phyloP scores from a whole-genome alignment of 2,113 vertebrate species.

The Xenopus laevis region DNA sequence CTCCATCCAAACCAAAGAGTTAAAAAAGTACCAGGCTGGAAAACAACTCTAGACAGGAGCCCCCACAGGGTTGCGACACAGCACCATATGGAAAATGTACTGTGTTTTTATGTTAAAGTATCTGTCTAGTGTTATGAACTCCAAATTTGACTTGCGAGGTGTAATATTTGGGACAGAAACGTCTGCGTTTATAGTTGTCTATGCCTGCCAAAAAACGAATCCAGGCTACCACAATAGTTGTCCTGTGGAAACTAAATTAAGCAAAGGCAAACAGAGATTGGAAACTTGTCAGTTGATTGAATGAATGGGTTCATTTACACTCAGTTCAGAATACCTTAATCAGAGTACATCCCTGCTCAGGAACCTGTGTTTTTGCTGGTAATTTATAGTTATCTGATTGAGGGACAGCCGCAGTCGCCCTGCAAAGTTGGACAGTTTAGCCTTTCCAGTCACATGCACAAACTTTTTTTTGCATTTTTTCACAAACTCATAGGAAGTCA shows the following conservation, averaged over 20 bases:
- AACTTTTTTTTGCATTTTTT: neutral
- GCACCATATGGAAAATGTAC: constrained; percentile 43
- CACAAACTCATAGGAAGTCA: no score
- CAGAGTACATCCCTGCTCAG: constrained; percentile 56
- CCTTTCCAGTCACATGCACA: constrained; percentile 5
- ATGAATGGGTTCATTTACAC: constrained; percentile 75
- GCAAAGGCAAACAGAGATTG: constrained; percentile 74
- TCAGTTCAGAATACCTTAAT: constrained; percentile 61
- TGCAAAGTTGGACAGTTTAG: no score
- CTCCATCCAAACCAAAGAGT: neutral
- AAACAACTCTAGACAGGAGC: constrained; percentile 20
- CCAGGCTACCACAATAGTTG: constrained; percentile 67
- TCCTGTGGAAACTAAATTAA: constrained; percentile 74
- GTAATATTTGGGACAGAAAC: constrained; percentile 60
- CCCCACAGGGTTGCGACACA: constrained; percentile 29
- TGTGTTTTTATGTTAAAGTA: constrained; percentile 28
- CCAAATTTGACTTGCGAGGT: constrained; percentile 53
- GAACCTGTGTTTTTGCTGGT: constrained; percentile 57
- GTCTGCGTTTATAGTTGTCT: constrained; percentile 55
- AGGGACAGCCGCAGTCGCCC: constrained; percentile 21
- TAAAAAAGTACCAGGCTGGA: neutral
- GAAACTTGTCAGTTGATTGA: constrained; percentile 70
- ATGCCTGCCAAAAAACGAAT: constrained; percentile 64
- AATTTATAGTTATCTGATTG: constrained; percentile 55
- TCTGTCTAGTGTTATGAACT: constrained; percentile 54